Base-by-base conservation (phyloP, 2,797 vertebrate species). In the Melanotaenia boesemani region DNA sequence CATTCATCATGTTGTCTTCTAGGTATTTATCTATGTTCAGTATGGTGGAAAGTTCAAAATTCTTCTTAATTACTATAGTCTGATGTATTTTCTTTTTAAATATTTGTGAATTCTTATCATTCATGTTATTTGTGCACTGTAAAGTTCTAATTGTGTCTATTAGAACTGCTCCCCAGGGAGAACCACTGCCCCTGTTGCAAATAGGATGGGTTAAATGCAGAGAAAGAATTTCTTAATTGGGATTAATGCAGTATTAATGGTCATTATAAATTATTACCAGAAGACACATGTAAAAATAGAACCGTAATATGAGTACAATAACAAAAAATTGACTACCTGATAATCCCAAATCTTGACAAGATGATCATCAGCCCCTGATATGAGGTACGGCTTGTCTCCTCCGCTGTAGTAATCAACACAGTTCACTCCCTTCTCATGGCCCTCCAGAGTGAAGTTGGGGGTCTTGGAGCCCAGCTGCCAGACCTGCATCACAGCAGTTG, bases 261-360 rank as follows among this genome's bases (percentile, higher is more conserved):
- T n/a, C 8, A 1, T 48, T 48, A n/a, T n/a, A 20, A n/a, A 48
- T 48, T 48, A 48, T 58, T 32, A 20, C 16, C 18, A 20, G 26
- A 56, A 28, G 22, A 57, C 44, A 54, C 41, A 24, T 30, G 36
- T 2, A 44, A 44, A 56, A 57, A 41, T 15, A 41, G 39, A 15
- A 15, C 9, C 2, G 39, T 41, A 41, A 41, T 41, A 16, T 15
- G 39, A 5, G 39, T 41, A 41, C 39, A 41, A 41, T 15, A 41
- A 15, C 13, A 39, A 39, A 6, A 11, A 2, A 2, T 12, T 13
- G 30, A 48, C 36, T 12, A 99, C 98, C 97, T 99, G 98, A 81
- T 99, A 99, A 88, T 99, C 98, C 98, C 98, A 99, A 91, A 99
- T 99, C 90, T 99, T 99, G 76, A 99, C 98, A 71, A 98, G 95